These are phyloP conservation scores for Engystomops pustulosus DNA, from an alignment of 2,113 vertebrate genomes.

Conservation along the genomic window DNA sequence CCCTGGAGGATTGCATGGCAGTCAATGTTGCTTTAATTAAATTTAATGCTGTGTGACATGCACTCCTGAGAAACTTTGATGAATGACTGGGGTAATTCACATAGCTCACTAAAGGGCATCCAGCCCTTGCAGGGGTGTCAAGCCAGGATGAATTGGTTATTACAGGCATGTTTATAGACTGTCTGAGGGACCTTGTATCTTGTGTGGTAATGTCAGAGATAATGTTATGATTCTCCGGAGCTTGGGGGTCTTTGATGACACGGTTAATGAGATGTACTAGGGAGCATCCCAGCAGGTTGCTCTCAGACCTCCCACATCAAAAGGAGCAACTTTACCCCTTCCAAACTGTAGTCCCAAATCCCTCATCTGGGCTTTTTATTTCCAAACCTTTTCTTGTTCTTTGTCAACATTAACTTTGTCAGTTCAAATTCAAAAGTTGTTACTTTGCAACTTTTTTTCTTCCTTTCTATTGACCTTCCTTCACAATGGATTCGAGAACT, in stretches of 20 bases:
- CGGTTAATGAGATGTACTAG: constrained; percentile 94
- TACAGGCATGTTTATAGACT: constrained; percentile 91
- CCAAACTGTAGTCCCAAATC: constrained; percentile 70
- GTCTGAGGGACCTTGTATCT: constrained; percentile 83
- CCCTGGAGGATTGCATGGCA: constrained; percentile 82
- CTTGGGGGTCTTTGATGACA: constrained; percentile 96
- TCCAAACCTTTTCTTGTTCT: constrained; percentile 63
- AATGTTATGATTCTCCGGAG: constrained; percentile 94
- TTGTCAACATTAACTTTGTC: constrained; percentile 74
- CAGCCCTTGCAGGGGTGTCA: constrained; percentile 84
- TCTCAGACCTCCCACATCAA: constrained; percentile 98
- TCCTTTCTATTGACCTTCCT: constrained; percentile 67
- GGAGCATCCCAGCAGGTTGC: constrained; percentile 85
- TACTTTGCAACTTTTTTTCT: constrained; percentile 68
- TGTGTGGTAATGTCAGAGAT: constrained; percentile 95
- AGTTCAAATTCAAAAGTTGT: constrained; percentile 74
- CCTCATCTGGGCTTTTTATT: constrained; percentile 68
- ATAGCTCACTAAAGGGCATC: constrained; percentile 81
- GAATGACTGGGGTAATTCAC: constrained; percentile 87
- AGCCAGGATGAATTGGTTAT: constrained; percentile 84
- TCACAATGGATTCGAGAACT: constrained; percentile 67
- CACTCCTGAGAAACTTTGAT: constrained; percentile 84
- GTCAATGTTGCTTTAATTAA: constrained; percentile 94
- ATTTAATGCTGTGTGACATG: constrained; percentile 87
- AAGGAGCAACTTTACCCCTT: constrained; percentile 77